Base-by-base conservation (phyloP, 2,888 invertebrate species). In the Pristionchus japonicus region DNA sequence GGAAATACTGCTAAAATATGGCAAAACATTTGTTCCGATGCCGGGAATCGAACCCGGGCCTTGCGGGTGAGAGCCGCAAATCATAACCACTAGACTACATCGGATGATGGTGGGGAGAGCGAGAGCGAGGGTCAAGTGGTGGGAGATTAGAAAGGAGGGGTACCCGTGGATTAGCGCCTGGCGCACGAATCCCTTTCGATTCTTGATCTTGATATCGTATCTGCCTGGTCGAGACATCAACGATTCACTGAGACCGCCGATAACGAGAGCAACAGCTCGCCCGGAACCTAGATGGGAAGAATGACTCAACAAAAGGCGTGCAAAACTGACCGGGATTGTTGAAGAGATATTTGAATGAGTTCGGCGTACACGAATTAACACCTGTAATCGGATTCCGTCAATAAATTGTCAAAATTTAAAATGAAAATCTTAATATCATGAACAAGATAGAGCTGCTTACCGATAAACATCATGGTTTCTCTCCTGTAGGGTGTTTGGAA, bases 21-120 rank as follows among this genome's bases (percentile, higher is more conserved):
- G 77, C 74, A 37, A 57, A 64, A 43, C 61, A n/a, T 84, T 88
- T 88, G 37, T 89, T 89, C 87, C 88, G 89, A 77, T 90, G 88
- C 89, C 88, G 88, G 89, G 88, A 89, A 90, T 90, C 90, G 89
- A 89, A 90, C 90, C 88, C 90, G 89, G 90, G 88, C 89, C 89
- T 88, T 87, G 87, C 74, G 43, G 43, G 77, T 43, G 40, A 40
- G 43, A 77, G 43, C 40, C 40, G 40, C 77, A 77, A 77, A 77
- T 77, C 40, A 43, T 40, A 77, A 77, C 40, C 40, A 77, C 77
- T 77, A 77, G 43, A 77, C 40, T 43, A 43, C 77, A 77, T 43
- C 67, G 67, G 67, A 67, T 67, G 67, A 67, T 34, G 34, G 34
- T 11, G 4, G 37, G 3, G 23, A 31, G 31, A 31, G 34, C 15